Conservation (phyloP, 2,888 invertebrate genomes). For the Nebria brevicollis region DNA sequence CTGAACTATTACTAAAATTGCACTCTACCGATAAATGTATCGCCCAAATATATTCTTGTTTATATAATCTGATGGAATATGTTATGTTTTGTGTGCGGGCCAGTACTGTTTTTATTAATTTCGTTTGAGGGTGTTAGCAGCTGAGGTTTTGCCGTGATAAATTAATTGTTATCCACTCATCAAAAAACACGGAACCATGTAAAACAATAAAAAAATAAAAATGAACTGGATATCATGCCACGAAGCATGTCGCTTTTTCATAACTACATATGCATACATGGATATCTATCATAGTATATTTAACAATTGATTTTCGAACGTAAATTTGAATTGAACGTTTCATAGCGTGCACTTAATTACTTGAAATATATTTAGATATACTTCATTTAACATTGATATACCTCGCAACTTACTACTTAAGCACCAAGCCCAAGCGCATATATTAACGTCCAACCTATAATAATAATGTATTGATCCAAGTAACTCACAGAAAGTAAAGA, state of each 20-base stretch:
- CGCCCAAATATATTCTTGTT: constrained; percentile 35
- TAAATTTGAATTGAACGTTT: neutral
- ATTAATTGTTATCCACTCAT: constrained; percentile 10
- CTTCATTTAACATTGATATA: too few species aligned
- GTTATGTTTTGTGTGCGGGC: too few species aligned
- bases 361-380: too few species aligned
- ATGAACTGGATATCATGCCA: neutral
- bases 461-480: too few species aligned
- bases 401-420: too few species aligned
- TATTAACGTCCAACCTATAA: too few species aligned
- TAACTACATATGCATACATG: neutral
- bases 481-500: too few species aligned
- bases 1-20: constrained; percentile 44
- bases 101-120: too few species aligned
- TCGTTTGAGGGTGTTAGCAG: neutral
- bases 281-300: neutral
- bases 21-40: constrained; percentile 38
- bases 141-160: neutral
- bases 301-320: neutral
- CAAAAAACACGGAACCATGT: constrained; percentile 14
- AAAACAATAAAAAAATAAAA: neutral
- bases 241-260: neutral
- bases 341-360: too few species aligned
- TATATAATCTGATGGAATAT: neutral
- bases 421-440: too few species aligned